Base-by-base conservation (phyloP, 1,140 invertebrate genomes). In the Neodiprion lecontei region DNA sequence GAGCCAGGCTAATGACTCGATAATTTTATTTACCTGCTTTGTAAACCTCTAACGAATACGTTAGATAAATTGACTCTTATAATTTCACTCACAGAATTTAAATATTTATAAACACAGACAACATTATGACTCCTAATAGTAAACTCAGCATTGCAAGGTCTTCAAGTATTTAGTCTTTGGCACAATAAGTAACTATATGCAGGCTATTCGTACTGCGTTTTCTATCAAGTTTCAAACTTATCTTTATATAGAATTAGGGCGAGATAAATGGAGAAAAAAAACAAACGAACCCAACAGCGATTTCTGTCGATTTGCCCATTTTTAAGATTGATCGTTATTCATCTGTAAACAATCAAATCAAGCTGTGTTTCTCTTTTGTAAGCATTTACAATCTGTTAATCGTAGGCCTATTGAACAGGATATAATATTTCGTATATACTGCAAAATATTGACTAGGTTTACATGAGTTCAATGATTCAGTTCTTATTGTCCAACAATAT, bases 401-500 rank as follows among this genome's bases (percentile, higher is more conserved):
- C 28, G 0, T 61, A 61, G 53, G 53, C 53, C 53, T 61, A 7
- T 61, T 9, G 21, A 69, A 69, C 67, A 69, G 67, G 12, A 23
- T 69, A 69, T 23, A 21, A 69, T 14, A 40, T 40, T 40, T 40
- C 28, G 28, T 40, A 40, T 40, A 14, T 69, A 69, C 67, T 69
- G 67, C 14, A 69, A 69, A 69, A 69, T 69, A 69, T 69, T 12
- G 8, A 69, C 67, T 69, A 69, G 67, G 67, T 69, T 69, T 69
- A 69, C 11, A 69, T 14, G 67, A 69, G 67, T 21, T 14, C 21
- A 69, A 21, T 47, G 0, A 23, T 69, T 69, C 67, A 21, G 67
- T 69, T 69, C 67, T 12, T 69, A 69, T 69, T 69, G 67, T 69
- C 67, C 11, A 69, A 69, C 67, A 69, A 23, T 47, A 47, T 17